These are phyloP conservation scores for Malthinus flaveolus DNA, from an alignment of 2,888 invertebrate species.

Conservation along the genomic window DNA sequence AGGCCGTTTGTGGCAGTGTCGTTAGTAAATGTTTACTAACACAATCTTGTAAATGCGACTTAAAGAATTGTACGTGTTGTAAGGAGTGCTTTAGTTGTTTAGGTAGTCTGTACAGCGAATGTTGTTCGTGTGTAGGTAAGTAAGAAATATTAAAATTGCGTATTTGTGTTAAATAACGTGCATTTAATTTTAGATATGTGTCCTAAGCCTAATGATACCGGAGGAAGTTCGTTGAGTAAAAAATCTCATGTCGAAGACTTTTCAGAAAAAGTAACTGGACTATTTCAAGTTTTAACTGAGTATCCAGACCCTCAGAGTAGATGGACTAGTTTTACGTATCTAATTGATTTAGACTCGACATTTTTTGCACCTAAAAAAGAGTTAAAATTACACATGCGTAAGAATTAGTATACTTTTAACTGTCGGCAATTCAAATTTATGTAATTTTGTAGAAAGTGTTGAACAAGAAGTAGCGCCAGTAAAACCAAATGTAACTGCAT, in stretches of 20 bases:
- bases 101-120: conserved; percentile 86
- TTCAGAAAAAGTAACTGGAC: conserved; percentile 77
- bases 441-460: conserved; percentile 60
- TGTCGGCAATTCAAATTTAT: background rate
- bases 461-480: conserved; percentile 63
- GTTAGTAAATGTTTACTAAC: conserved; percentile 97
- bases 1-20: conserved; percentile 92
- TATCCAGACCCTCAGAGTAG: conserved; percentile 75
- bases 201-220: conserved; percentile 79
- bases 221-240: conserved; percentile 67
- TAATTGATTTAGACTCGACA: conserved; percentile 72
- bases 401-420: conserved; percentile 48
- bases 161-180: background rate
- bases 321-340: conserved; percentile 85
- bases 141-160: conserved; percentile 28
- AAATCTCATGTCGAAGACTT: conserved; percentile 88
- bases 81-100: conserved; percentile 91
- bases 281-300: conserved; percentile 81
- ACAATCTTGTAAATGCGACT: conserved; percentile 93
- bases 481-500: conserved; percentile 61
- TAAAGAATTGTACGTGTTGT: conserved; percentile 92
- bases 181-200: conserved; percentile 73
- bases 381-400: conserved; percentile 68
- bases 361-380: conserved; percentile 70
- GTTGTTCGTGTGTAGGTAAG: conserved; percentile 97